Evolutionary conservation across 2,113 vertebrate genomes (phyloP).

Genomic region (Microtus oregoni): DNA sequence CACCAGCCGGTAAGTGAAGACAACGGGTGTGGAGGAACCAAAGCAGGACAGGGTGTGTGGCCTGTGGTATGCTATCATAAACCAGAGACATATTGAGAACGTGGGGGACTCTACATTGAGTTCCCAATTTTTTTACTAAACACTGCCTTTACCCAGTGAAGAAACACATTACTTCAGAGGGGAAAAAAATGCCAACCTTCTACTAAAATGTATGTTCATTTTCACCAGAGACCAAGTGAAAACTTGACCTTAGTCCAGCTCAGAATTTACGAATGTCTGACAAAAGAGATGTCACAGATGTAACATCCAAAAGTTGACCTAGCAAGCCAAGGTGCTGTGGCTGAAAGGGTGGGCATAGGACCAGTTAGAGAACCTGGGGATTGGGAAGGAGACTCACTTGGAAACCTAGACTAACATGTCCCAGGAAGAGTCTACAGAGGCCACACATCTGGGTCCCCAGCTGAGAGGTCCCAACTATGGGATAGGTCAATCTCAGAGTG

Average conservation of each 20-base stretch:
- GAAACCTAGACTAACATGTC: not conserved
- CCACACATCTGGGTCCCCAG: not conserved
- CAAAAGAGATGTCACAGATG: not conserved
- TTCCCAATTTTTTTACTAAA: not conserved
- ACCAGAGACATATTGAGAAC: not conserved
- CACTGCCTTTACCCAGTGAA: not conserved
- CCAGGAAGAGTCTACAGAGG: not conserved
- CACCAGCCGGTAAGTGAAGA: constrained; percentile 86
- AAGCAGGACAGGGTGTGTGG: not conserved
- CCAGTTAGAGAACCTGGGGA: not conserved
- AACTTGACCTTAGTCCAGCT: constrained; percentile 52
- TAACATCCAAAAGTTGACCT: not conserved
- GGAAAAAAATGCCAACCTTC: not conserved
- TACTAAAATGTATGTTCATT: constrained; percentile 13
- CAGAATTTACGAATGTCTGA: constrained; percentile 2
- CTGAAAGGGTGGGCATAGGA: fast-evolving
- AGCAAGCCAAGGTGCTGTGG: fast-evolving
- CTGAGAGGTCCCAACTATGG: fast-evolving
- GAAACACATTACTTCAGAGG: constrained; percentile 3
- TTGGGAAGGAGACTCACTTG: too few relatives aligned
- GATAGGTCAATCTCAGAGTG: not conserved
- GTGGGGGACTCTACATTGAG: not conserved
- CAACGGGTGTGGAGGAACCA: not conserved
- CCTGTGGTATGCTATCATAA: too few relatives aligned
- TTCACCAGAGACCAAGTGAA: constrained; percentile 39